Percentiles rank a stretch among this genome's conserved stretches.
Evolutionary conservation across 2,888 invertebrate species (phyloP).

Genomic region (Ceramica pisi): DNA sequence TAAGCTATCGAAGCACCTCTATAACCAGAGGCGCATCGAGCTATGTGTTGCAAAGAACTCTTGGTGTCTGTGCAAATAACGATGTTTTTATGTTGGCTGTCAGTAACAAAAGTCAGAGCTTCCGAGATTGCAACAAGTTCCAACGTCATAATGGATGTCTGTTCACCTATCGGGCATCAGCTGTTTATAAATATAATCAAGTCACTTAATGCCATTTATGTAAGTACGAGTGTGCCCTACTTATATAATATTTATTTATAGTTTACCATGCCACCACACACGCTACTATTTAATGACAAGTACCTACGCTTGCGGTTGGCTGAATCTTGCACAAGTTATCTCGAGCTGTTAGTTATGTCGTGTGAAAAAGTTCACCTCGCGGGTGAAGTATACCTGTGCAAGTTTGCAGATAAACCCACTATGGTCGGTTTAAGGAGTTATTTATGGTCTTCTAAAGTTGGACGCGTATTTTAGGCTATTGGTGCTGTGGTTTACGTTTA

Average conservation of each 20-base stretch:
- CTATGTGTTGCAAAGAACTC: too few species aligned
- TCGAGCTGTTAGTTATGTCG: constrained; percentile 28
- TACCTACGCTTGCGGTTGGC: not conserved
- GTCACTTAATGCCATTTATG: not conserved
- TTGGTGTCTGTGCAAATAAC: too few species aligned
- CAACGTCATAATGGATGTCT: too few species aligned
- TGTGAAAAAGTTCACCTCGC: constrained; percentile 11
- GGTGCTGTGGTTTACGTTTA: too few species aligned
- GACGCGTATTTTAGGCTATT: not conserved
- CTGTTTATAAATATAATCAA: not conserved
- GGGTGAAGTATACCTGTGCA: constrained; percentile 22
- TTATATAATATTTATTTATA: not conserved
- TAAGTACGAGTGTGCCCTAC: not conserved
- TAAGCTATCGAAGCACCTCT: too few species aligned
- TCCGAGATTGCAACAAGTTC: too few species aligned
- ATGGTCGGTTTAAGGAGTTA: not conserved
- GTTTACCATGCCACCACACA: not conserved
- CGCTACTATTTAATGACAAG: constrained; percentile 7
- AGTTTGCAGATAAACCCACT: constrained; percentile 28
- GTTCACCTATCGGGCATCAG: too few species aligned
- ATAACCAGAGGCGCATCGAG: too few species aligned
- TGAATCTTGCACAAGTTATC: constrained; percentile 20
- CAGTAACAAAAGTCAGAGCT: too few species aligned
- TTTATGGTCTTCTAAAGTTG: not conserved
- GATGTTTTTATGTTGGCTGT: too few species aligned